Percentiles rank a stretch among this genome's conserved stretches.
These are phyloP conservation scores for Drosophila lini DNA, from an alignment of 1,140 invertebrate species.

Conservation along the genomic window DNA sequence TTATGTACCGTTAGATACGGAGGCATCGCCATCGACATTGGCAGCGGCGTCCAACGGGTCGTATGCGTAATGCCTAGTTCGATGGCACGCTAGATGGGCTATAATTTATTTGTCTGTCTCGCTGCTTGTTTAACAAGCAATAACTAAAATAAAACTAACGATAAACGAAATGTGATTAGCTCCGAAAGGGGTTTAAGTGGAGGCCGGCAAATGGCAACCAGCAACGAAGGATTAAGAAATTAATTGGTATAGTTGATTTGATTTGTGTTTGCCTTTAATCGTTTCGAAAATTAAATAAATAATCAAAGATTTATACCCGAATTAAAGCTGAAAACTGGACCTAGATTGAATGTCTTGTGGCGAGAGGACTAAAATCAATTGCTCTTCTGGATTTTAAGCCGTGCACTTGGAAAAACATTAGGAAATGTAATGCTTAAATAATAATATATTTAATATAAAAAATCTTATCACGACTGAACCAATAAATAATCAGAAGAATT, in stretches of 20 bases:
- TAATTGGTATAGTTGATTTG: conserved; percentile 20
- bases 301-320: neutral
- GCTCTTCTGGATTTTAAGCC: neutral
- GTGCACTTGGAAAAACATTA: neutral
- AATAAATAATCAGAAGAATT: neutral
- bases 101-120: conserved; percentile 72
- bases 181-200: conserved; percentile 6
- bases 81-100: conserved; percentile 26
- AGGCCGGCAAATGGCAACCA: neutral
- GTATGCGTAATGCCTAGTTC: conserved; percentile 42
- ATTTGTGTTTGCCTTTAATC: conserved; percentile 21
- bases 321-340: neutral
- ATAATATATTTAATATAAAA: no score
- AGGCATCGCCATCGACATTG: conserved; percentile 7
- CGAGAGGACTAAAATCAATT: neutral
- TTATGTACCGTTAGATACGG: conserved; percentile 60
- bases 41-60: conserved; percentile 22
- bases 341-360: conserved; percentile 9
- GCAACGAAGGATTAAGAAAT: conserved; percentile 6
- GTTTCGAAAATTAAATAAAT: conserved; percentile 4
- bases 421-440: no score
- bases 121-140: conserved; percentile 40
- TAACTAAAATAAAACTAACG: conserved; percentile 52
- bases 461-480: neutral
- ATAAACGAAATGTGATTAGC: conserved; percentile 65